Base-by-base conservation (phyloP, 30 jellyfish, hydroid and myxozoan species). In the Morbakka virulenta region DNA sequence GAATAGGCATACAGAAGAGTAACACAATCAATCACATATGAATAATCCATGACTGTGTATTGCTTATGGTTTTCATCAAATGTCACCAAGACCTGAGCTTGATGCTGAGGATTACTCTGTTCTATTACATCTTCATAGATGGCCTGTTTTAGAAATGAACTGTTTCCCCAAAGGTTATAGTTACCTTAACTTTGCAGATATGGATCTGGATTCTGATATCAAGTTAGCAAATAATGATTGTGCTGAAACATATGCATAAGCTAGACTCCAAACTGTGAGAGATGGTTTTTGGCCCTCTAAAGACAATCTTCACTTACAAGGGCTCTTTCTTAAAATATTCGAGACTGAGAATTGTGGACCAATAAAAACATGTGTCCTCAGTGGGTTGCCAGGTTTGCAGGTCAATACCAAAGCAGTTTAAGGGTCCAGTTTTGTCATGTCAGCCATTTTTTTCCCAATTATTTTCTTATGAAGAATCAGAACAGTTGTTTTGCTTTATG, bases 1-100 rank as follows among this genome's bases (percentile, higher is more conserved):
- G 94, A 88, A 32, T 78, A 85, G 13, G 92, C 96, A 62, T 86
- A 95, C 48, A 80, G 69, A 24, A 69, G 85, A 6, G 93, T 86
- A 51, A 21, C 79, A 4, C 32, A 14, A 71, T 79, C 80, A 57
- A 80, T 86, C 1, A 91, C 80, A 70, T 86, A 82, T 9, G 77
- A 50, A 53, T 74, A 83, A 65, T 83, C 95, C 14, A 74, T 65
- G 2, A 74, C 91, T 78, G 74, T 61, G 2, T 84, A 12, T 77
- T 63, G 63, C 62, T 64, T 63, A 48, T 63, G 81, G 0, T 49
- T 41, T 47, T 83, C 77, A 47, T 83, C 66, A 11, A 0, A 23
- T 17, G 95, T 62, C 28, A 82, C 94, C 6, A 71, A 24, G 12
- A 72, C 84, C 36, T 82, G 89, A 12, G 90, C 94, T 47, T 84